Evolutionary conservation across 2,113 vertebrate species (phyloP).

Genomic region (Drymodes brunneopygia): DNA sequence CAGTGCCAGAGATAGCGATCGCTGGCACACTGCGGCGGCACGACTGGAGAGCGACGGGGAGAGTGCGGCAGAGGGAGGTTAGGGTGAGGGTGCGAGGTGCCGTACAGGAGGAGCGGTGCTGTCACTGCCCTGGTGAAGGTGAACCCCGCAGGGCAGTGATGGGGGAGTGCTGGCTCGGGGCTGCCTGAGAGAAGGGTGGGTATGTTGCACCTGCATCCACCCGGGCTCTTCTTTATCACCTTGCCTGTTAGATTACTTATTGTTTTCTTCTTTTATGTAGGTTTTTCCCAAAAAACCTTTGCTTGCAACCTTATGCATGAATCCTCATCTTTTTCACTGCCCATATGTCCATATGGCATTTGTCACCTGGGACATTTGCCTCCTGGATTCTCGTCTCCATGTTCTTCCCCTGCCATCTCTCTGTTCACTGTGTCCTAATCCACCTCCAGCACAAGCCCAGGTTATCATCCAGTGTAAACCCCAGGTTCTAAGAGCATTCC

Average conservation of each 20-base stretch:
- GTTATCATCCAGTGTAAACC: not conserved
- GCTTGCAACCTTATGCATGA: rapidly evolving
- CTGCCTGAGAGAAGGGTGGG: rapidly evolving
- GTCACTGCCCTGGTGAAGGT: not conserved
- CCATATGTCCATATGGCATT: rapidly evolving
- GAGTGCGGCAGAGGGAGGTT: rapidly evolving
- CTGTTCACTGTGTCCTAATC: not conserved
- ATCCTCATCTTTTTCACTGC: rapidly evolving
- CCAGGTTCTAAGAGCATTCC: not conserved
- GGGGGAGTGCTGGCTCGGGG: rapidly evolving
- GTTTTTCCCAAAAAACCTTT: not conserved
- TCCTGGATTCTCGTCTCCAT: rapidly evolving
- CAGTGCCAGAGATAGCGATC: not conserved
- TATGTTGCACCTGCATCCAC: rapidly evolving
- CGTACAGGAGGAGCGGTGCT: not conserved
- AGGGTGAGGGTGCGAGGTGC: not conserved
- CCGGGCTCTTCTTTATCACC: rapidly evolving
- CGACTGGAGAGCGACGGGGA: not conserved
- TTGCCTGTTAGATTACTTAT: rapidly evolving
- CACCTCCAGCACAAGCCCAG: not conserved
- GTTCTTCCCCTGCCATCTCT: not conserved
- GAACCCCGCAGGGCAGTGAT: rapidly evolving
- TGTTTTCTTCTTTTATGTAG: not conserved
- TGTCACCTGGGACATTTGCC: not conserved
- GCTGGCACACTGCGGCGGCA: not conserved